These are phyloP conservation scores for Thelaira solivaga DNA, from an alignment of 2,888 invertebrate genomes.

Conservation along the genomic window DNA sequence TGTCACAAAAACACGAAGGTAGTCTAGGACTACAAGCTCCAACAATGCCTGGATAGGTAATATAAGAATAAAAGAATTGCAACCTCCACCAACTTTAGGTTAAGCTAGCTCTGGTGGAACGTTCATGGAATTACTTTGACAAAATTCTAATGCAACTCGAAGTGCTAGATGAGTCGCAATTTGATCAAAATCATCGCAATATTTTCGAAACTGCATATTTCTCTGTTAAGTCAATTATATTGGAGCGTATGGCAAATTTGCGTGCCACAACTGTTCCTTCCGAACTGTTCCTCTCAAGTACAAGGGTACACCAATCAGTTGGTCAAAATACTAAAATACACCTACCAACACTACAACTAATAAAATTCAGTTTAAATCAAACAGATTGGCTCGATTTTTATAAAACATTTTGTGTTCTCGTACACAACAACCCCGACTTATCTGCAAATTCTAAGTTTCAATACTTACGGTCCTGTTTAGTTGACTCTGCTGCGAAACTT, in stretches of 20 bases:
- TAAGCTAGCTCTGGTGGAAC: neutral
- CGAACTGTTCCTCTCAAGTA: neutral
- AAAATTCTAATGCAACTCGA: neutral
- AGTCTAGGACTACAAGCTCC: neutral
- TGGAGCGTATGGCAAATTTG: neutral
- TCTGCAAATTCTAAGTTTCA: neutral
- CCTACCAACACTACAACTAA: constrained; percentile 8
- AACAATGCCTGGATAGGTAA: neutral
- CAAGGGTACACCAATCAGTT: neutral
- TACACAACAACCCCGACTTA: constrained; percentile 8
- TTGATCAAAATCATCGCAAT: neutral
- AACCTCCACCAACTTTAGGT: constrained; percentile 23
- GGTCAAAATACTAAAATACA: neutral
- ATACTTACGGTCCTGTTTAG: constrained; percentile 1
- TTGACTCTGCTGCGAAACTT: neutral
- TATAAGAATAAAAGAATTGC: neutral
- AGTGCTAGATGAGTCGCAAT: constrained; percentile 2
- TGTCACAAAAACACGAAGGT: neutral
- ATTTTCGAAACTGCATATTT: constrained; percentile 4
- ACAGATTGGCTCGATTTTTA: constrained; percentile 18
- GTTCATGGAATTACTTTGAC: neutral
- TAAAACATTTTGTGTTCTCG: constrained; percentile 23
- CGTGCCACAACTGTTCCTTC: neutral
- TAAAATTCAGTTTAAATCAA: constrained; percentile 2
- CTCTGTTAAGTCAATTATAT: neutral